Percentiles rank a stretch among this genome's conserved stretches.
Evolutionary conservation across 2,797 vertebrate genomes (phyloP).

Genomic region (Labroides dimidiatus): DNA sequence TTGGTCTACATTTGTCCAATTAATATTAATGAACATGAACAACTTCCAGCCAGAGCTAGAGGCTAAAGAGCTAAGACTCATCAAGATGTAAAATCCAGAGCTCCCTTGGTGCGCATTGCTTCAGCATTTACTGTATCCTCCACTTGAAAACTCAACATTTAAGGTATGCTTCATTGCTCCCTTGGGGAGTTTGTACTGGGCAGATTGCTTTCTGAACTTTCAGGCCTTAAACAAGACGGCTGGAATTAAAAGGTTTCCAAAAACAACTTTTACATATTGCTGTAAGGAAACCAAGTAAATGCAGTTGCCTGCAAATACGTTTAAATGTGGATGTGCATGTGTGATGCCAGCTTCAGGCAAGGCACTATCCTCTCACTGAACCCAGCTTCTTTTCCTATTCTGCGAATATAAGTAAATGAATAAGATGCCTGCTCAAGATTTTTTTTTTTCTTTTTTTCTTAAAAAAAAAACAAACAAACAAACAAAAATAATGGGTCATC

Average conservation of each 20-base stretch:
- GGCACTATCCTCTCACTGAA: slow-evolving; percentile 21
- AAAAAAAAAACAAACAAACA: too few relatives aligned
- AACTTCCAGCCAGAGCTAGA: slow-evolving; percentile 56
- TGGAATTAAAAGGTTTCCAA: slow-evolving; percentile 41
- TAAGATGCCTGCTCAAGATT: background rate
- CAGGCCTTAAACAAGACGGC: slow-evolving; percentile 43
- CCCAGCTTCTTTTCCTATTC: slow-evolving; percentile 16
- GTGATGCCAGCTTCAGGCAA: slow-evolving; percentile 21
- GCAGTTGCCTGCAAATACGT: slow-evolving; percentile 4
- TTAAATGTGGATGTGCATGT: background rate
- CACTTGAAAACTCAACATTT: slow-evolving; percentile 47
- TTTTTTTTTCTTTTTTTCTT: too few relatives aligned
- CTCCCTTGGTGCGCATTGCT: slow-evolving; percentile 39
- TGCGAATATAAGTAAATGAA: slow-evolving; percentile 21
- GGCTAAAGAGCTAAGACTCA: slow-evolving; percentile 51
- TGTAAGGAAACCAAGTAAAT: slow-evolving; percentile 10
- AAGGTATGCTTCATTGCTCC: slow-evolving; percentile 38
- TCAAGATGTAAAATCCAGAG: slow-evolving; percentile 49
- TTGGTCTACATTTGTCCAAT: slow-evolving; percentile 61
- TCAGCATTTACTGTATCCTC: slow-evolving; percentile 53
- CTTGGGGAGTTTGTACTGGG: slow-evolving; percentile 30
- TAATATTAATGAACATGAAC: slow-evolving; percentile 67
- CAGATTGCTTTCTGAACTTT: slow-evolving; percentile 58
- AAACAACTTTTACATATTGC: slow-evolving; percentile 29
- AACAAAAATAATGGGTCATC: too few relatives aligned